Base-by-base conservation (phyloP, 2,113 vertebrate genomes). In the Elephas maximus region DNA sequence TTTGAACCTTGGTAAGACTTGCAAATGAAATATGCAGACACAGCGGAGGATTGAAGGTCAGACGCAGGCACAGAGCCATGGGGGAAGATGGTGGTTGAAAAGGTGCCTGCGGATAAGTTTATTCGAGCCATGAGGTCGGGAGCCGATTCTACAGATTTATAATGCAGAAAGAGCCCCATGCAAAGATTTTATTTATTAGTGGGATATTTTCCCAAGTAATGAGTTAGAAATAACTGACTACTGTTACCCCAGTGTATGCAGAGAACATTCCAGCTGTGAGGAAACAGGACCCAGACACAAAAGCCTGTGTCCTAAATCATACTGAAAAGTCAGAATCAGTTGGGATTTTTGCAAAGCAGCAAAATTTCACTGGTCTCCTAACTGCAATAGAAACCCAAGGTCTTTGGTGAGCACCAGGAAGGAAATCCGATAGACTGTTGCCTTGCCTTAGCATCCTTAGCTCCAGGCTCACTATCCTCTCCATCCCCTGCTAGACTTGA, bases 181-280 rank as follows among this genome's bases (percentile, higher is more conserved):
- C 90, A 77, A 88, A 96, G 84, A n/a, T 89, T 93, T 83, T 84
- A 67, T 67, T 69, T 71, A n/a, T 88, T 78, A 44, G 41, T 33
- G 45, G 63, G 84, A 77, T 60, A 48, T 89, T 95, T 93, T 90
- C 80, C 69, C 83, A 96, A 95, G 82, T 85, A 86, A 23, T 17
- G 92, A 93, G 67, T 91, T 96, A 91, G 74, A 81, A 96, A 87
- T 89, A 97, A 94, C 71, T 81, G 44, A 87, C 84, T 93, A 15
- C 74, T 28, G 2, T 94, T 89, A 62, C 91, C 94, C 30, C 41
- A 24, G n/a, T 48, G 21, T 6, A 5, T 14, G 44, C 80, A 63
- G 28, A 80, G 51, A 71, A 53, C 51, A 28, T 93, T 94, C 90
- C 77, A 86, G 8, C 65, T 95, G 62, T 65, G 89, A 53, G 53